Conservation (phyloP, 2,888 invertebrate species). For the Epirrhoe alternata region DNA sequence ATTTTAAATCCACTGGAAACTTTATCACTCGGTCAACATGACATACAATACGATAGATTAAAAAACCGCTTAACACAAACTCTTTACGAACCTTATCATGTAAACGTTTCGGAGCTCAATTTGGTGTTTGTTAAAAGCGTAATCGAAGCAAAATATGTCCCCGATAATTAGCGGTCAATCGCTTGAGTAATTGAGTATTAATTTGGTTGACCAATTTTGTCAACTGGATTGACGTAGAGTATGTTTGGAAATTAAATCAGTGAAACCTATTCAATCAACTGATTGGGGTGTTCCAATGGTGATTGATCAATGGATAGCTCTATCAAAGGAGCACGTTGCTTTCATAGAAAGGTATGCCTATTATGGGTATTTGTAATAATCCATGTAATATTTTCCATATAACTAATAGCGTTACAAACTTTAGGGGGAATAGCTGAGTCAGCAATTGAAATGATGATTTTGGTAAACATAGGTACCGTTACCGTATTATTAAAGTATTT, state of each 20-base stretch:
- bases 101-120: slow-evolving; percentile 8
- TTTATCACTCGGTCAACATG: too few species aligned
- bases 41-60: neutral
- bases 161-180: slow-evolving; percentile 29
- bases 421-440: too few species aligned
- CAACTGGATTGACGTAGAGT: slow-evolving; percentile 19
- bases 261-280: slow-evolving; percentile 39
- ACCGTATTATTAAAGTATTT: too few species aligned
- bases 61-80: slow-evolving; percentile 14
- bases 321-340: neutral
- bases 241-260: slow-evolving; percentile 25
- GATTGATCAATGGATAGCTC: slow-evolving; percentile 8
- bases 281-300: slow-evolving; percentile 12
- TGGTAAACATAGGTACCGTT: too few species aligned
- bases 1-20: too few species aligned
- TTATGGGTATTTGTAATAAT: neutral
- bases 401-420: neutral
- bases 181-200: slow-evolving; percentile 27
- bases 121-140: slow-evolving; percentile 16
- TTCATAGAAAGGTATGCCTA: slow-evolving; percentile 1
- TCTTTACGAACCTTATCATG: slow-evolving; percentile 11
- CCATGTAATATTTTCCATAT: neutral
- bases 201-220: slow-evolving; percentile 29
- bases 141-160: slow-evolving; percentile 28
- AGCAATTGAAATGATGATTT: neutral